Evolutionary conservation across 2,113 vertebrate species (phyloP), one percentile per base, ranked within the genome.

Genomic region (Zingel zingel): DNA sequence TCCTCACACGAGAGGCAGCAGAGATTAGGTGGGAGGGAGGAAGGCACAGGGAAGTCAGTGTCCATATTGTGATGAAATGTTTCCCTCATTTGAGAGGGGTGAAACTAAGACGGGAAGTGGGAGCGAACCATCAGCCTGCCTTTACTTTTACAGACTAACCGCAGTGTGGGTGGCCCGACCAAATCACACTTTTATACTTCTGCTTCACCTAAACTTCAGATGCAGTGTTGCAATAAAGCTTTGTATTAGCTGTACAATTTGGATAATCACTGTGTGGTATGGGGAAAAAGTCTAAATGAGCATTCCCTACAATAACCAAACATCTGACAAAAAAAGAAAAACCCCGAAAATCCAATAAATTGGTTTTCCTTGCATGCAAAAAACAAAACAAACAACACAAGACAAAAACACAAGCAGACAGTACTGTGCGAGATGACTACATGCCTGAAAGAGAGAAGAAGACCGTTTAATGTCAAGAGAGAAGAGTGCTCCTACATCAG

Each of bases 401-500:
- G 56, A 54, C 50, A 43, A 6, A 43, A 59, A 51, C 59, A 36
- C 77, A 54, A 43, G 62, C 18, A 54, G 48, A 58, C n/a, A 39
- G 45, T 4, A 15, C 27, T 67, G 19, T 65, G 8, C 30, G 56
- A 74, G 74, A 65, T 58, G 81, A 84, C 25, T 33, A 67, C 25
- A 78, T n/a, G 33, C 19, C 48, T 48, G 33, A 64, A 30, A 39
- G 27, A 79, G 36, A 69, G 48, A 43, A 53, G 82, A 86, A 67
- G 86, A 79, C 69, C 21, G 75, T 43, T 82, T 65, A 66, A 30
- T 82, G 69, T 78, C 64, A 80, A 57, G 62, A 59, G 57, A 68
- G 81, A 69, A 61, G 72, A 91, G 88, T 78, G 80, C 86, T 84
- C 66, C 47, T 86, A 47, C 86, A 87, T 94, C 82, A 83, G 43